Base-by-base conservation (phyloP, 2,888 invertebrate species). In the Pollenia labialis region DNA sequence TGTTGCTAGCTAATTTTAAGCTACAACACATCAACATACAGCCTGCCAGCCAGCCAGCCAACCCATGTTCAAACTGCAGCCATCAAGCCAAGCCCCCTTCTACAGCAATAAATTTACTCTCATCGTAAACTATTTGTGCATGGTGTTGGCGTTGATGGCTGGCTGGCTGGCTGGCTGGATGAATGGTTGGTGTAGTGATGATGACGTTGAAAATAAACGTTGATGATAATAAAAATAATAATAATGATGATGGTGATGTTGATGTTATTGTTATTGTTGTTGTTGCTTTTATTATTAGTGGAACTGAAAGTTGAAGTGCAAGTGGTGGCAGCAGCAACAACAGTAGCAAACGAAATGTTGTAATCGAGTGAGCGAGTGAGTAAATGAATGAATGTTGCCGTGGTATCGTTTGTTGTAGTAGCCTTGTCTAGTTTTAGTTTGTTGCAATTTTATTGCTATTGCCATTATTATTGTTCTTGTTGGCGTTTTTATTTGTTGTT, bases 381-480 rank as follows among this genome's bases (percentile, higher is more conserved):
- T 40, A 32, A 23, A 23, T 23, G 23, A 23, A 23, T 23, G 23
- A 23, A 23, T 69, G 50, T 48, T 80, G 58, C 23, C 62, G 23
- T 23, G 48, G n/a, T 66, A 40, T 50, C 56, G 52, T 50, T 66
- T 72, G 10, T 69, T 80, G 23, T 23, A 23, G 48, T 80, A 66
- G 85, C 77, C 83, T 68, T 84, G 79, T 79, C 72, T 84, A 74
- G 84, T 58, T 84, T 77, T 74, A 84, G 81, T 84, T 87, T 84
- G 84, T 87, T 87, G 84, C 81, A 87, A 84, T 81, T 81, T 87
- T 87, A 87, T 84, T 87, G 81, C 84, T 77, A 52, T 84, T 81
- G 76, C 81, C 71, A 76, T 80, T 80, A 72, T 76, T 80, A 52
- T 69, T 76, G 66, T 72, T 83, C 18, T 81, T 77, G 66, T 75